Evolutionary conservation across 2,888 invertebrate genomes (phyloP).

Genomic region (Andrena fulva): DNA sequence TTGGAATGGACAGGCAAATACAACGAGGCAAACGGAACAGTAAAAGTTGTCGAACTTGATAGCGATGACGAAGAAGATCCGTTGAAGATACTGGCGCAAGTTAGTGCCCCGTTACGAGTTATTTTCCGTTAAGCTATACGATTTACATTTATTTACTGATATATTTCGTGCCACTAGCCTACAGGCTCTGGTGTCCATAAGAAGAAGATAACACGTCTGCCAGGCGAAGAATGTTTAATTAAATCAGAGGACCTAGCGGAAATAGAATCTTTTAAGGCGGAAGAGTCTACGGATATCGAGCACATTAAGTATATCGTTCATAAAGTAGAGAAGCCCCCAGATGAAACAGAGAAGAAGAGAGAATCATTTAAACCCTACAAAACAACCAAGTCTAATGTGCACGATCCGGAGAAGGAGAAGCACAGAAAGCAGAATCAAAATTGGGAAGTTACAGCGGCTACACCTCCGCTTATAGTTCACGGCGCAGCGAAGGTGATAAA

Average conservation of each 20-base stretch:
- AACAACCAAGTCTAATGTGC: slow-evolving; percentile 86
- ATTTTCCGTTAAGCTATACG: background rate
- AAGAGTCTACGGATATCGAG: slow-evolving; percentile 75
- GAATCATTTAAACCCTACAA: slow-evolving; percentile 87
- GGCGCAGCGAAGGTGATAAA: slow-evolving; percentile 86
- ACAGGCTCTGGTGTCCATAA: slow-evolving; percentile 85
- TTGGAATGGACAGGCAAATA: slow-evolving; percentile 88
- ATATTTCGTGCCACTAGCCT: slow-evolving; percentile 71
- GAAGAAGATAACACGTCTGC: slow-evolving; percentile 85
- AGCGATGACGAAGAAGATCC: slow-evolving; percentile 88
- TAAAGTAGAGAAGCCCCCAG: slow-evolving; percentile 85
- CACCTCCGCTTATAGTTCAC: slow-evolving; percentile 87
- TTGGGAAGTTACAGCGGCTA: slow-evolving; percentile 89
- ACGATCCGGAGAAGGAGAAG: slow-evolving; percentile 86
- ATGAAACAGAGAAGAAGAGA: slow-evolving; percentile 68
- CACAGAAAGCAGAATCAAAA: slow-evolving; percentile 84
- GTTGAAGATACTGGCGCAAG: slow-evolving; percentile 87
- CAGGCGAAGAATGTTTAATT: slow-evolving; percentile 85
- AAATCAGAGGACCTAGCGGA: slow-evolving; percentile 86
- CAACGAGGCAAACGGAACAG: slow-evolving; percentile 77
- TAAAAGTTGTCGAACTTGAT: slow-evolving; percentile 86
- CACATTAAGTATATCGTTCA: slow-evolving; percentile 87
- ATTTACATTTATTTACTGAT: slow-evolving; percentile 8
- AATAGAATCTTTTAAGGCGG: slow-evolving; percentile 80
- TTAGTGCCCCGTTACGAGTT: slow-evolving; percentile 60